Base-by-base conservation (phyloP, 2,797 vertebrate genomes). In the Clarias laeviceps region DNA sequence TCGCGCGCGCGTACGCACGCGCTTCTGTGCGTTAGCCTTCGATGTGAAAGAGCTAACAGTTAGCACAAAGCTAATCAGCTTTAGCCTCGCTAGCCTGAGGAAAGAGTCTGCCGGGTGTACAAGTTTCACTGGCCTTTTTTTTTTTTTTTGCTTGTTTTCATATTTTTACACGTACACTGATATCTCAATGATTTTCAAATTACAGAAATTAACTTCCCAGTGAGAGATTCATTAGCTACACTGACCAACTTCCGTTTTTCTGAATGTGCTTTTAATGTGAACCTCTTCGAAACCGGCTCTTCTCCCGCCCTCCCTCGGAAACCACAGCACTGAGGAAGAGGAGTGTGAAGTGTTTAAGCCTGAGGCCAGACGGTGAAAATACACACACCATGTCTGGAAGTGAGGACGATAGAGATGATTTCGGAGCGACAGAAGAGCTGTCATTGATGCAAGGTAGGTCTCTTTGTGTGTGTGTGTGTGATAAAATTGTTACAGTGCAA, bases 371-470 rank as follows among this genome's bases (percentile, higher is more conserved):
- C 66, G 82, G 84, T 80, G 85, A 77, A 85, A 78, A 87, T 56
- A 87, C 37, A 84, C 50, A 69, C 17, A 88, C 88, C 77, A 96
- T 96, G 95, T 96, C 95, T 92, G 95, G 94, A 88, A 96, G 95
- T 86, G 95, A 96, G 56, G 95, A 96, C 18, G 95, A 96, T 68
- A 91, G 95, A 84, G 94, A 95, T 27, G 95, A 95, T 40, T 96
- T 95, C 37, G 94, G 93, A 93, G 90, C 92, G 82, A 87, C 92
- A 1, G 94, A 93, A 56, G 94, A 94, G 80, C 94, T 95, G 50
- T 89, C 90, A 14, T 64, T 95, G 87, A 69, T 95, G 83, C 95
- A 94, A 92, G 95, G 95, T 96, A 94, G 92, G 92, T 90, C 61
- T 34, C 22, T 61, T 5, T 45, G 9, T 69, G 17, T 37, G 17